Conservation (phyloP, 2,113 vertebrate species). For the zebrafish (Danio rerio) region DNA sequence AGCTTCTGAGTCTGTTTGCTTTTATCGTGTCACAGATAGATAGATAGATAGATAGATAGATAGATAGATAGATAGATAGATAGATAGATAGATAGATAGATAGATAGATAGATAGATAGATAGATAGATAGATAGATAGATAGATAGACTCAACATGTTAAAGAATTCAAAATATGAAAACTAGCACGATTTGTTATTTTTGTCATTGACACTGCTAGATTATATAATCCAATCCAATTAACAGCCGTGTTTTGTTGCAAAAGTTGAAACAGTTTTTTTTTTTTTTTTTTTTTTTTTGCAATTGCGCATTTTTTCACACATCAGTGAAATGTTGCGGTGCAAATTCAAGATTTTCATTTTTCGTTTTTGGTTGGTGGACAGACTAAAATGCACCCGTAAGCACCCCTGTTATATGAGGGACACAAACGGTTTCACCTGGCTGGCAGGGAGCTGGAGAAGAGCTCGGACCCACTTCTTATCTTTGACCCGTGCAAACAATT, state of each 20-base stretch:
- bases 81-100: conserved; percentile 25
- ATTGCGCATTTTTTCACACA: neutral
- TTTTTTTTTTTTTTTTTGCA: too few species aligned
- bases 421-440: conserved; percentile 17
- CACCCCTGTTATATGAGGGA: neutral
- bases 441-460: neutral
- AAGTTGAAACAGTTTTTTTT: neutral
- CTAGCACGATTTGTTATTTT: too few species aligned
- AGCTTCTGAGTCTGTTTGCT: conserved; percentile 13
- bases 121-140: neutral
- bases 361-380: neutral
- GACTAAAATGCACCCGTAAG: neutral
- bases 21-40: neutral
- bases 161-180: neutral
- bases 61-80: conserved; percentile 30
- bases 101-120: neutral
- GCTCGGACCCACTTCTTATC: conserved; percentile 2
- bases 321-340: neutral
- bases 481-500: conserved; percentile 36
- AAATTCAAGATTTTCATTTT: too few species aligned
- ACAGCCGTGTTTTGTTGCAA: neutral
- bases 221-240: too few species aligned
- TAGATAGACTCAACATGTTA: too few species aligned
- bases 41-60: conserved; percentile 21
- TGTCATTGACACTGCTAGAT: too few species aligned